Percentiles rank a stretch among this genome's conserved stretches.
Conservation (phyloP, 2,797 vertebrate species). For the Alexandromys oeconomus region DNA sequence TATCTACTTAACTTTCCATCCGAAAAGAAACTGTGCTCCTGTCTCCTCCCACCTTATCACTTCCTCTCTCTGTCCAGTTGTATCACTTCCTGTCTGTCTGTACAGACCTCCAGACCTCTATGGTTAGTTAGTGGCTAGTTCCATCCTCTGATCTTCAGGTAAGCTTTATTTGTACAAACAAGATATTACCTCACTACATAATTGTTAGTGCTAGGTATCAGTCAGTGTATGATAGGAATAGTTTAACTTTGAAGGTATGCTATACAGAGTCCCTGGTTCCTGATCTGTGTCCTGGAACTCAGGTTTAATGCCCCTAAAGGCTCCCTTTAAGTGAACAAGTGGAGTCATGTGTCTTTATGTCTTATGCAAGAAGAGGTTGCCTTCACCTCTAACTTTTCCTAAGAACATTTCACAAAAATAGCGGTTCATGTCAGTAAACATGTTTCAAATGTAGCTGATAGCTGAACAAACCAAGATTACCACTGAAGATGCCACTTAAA, state of each 20-base stretch:
- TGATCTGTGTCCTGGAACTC: slow-evolving; percentile 13
- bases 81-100: too few species aligned
- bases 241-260: neutral
- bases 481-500: slow-evolving; percentile 18
- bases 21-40: too few species aligned
- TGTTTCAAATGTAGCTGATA: slow-evolving; percentile 12
- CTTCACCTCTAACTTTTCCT: neutral
- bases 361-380: neutral
- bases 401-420: slow-evolving; percentile 9
- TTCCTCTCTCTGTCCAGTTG: too few species aligned
- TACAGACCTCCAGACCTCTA: too few species aligned
- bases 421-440: neutral
- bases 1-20: too few species aligned
- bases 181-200: too few species aligned
- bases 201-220: neutral
- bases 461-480: slow-evolving; percentile 52
- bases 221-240: neutral
- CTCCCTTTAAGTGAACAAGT: slow-evolving; percentile 30
- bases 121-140: too few species aligned
- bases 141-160: too few species aligned
- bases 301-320: neutral
- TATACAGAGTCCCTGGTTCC: neutral
- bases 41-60: too few species aligned
- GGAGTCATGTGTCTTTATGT: neutral
- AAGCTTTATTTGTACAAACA: too few species aligned